These are phyloP conservation scores for Murina feae DNA, from an alignment of 2,113 vertebrate genomes.

Conservation along the genomic window DNA sequence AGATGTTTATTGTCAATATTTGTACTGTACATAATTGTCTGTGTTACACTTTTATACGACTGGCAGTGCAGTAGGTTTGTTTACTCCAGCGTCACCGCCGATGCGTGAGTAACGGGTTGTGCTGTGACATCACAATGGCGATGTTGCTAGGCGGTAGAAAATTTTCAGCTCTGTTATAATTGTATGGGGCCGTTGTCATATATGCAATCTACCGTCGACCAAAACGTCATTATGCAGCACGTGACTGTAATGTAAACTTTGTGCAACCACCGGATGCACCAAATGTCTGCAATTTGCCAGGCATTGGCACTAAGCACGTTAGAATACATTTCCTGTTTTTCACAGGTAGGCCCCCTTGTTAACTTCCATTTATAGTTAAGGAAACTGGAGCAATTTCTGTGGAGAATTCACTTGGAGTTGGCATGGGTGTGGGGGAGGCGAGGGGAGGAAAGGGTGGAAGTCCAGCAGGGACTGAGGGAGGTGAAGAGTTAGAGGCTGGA, in stretches of 20 bases:
- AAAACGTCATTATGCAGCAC: neutral
- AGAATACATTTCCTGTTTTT: neutral
- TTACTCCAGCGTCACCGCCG: neutral
- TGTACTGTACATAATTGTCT: fast-evolving
- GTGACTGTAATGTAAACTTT: neutral
- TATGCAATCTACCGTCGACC: neutral
- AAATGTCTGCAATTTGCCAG: neutral
- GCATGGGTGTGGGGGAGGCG: neutral
- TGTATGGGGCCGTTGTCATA: neutral
- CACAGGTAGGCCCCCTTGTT: neutral
- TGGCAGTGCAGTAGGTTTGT: neutral
- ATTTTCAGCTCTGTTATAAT: neutral
- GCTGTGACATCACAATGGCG: neutral
- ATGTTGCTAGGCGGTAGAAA: neutral
- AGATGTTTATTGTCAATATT: neutral
- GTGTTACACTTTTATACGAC: no score
- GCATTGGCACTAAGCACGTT: neutral
- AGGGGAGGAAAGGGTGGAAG: neutral
- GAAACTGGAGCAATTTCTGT: neutral
- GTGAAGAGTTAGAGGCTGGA: neutral
- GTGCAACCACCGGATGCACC: neutral
- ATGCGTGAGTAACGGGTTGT: neutral
- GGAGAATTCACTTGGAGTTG: neutral
- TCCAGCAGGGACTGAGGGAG: neutral
- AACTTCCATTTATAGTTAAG: neutral